phyloP scores from a whole-genome alignment of 1,140 invertebrate genomes.

The Saccostrea echinata region DNA sequence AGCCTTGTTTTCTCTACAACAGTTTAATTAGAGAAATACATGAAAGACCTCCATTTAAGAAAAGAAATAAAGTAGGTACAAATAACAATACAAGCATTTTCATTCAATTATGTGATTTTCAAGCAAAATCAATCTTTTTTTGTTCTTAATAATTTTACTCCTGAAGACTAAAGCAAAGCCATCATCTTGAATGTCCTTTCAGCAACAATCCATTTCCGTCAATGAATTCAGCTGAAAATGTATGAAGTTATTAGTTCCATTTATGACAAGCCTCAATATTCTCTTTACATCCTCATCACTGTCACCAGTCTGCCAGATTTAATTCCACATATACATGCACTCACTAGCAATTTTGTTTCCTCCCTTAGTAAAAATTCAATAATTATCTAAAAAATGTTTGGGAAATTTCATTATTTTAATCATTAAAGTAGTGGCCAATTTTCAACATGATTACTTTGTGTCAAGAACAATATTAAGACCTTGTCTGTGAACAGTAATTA shows the following conservation, averaged over 20 bases:
- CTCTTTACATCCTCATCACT: not conserved
- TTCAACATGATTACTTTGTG: no score
- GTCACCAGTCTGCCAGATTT: not conserved
- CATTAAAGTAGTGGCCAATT: no score
- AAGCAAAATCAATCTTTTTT: not conserved
- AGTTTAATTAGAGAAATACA: not conserved
- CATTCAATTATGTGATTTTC: slow-evolving; percentile 23
- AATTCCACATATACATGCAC: not conserved
- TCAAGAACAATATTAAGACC: no score
- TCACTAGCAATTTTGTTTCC: not conserved
- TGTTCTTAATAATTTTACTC: not conserved
- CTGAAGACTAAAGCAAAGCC: not conserved
- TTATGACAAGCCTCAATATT: not conserved
- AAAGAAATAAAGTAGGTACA: not conserved
- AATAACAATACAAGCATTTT: not conserved
- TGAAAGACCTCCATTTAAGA: not conserved
- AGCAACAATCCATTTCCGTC: not conserved
- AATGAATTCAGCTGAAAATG: not conserved
- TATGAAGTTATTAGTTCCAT: not conserved
- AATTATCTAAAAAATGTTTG: not conserved
- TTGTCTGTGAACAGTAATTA: no score
- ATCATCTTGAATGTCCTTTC: not conserved
- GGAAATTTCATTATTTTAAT: no score
- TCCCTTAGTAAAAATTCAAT: not conserved
- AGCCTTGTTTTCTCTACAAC: no score